These are phyloP conservation scores for Neolamprologus ventralis DNA, from an alignment of 2,113 vertebrate genomes.

Conservation along the genomic window DNA sequence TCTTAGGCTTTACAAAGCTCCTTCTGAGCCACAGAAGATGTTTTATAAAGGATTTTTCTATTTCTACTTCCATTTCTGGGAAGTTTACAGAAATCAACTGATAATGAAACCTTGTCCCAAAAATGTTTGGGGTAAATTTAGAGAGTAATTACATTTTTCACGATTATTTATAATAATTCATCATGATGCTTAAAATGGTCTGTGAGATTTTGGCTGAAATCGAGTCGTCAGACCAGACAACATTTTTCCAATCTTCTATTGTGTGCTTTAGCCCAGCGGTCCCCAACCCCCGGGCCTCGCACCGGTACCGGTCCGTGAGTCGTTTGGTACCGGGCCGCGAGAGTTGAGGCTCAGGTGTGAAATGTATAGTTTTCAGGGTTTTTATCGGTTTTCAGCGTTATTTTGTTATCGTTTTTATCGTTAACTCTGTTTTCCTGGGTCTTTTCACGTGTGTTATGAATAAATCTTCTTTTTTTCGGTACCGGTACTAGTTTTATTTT, in stretches of 20 bases:
- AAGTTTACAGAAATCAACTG: accelerated
- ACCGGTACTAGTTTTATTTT: too few species aligned
- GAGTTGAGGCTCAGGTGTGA: too few species aligned
- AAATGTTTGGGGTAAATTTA: accelerated
- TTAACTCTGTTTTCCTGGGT: accelerated
- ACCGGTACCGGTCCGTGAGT: too few species aligned
- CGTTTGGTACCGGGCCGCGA: accelerated
- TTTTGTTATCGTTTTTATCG: too few species aligned
- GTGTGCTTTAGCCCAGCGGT: neutral
- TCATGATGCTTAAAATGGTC: neutral
- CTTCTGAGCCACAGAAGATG: accelerated
- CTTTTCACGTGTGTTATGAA: too few species aligned
- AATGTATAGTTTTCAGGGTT: accelerated
- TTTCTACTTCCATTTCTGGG: neutral
- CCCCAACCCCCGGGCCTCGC: accelerated
- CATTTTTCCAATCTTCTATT: neutral
- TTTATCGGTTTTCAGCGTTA: accelerated
- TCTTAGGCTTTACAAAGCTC: neutral
- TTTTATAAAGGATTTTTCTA: neutral
- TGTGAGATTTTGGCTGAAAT: neutral
- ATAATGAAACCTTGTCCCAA: accelerated
- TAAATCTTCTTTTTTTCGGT: too few species aligned
- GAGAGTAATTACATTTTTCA: neutral
- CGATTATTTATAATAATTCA: neutral
- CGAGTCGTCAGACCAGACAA: neutral